A percentile compares a stretch with the other conserved stretches of the same genome.
Conservation (phyloP, 2,888 invertebrate species). For the Ophraella communa region DNA sequence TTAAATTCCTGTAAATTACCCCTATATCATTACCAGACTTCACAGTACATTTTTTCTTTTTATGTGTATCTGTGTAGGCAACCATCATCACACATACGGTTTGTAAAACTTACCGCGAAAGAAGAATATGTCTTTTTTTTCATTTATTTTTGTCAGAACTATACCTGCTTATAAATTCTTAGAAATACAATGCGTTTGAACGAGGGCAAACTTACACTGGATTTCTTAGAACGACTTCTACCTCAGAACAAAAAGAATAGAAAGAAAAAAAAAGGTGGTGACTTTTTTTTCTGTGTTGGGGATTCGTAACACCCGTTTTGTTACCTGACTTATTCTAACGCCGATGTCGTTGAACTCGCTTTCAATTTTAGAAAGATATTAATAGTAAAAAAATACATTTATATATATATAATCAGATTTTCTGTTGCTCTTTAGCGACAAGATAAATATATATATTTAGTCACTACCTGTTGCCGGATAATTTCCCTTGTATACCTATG, state of each 20-base stretch:
- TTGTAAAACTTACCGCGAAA: background rate
- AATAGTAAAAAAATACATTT: conserved; percentile 2
- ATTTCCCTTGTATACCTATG: no score
- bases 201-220: conserved; percentile 4
- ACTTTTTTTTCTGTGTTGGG: conserved; percentile 9
- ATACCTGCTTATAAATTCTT: conserved; percentile 13
- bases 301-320: conserved; percentile 2
- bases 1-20: no score
- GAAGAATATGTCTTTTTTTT: no score
- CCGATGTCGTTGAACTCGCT: conserved; percentile 20
- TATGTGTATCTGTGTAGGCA: no score
- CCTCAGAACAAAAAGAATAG: background rate
- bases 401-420: no score
- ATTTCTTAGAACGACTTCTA: conserved; percentile 11
- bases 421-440: no score
- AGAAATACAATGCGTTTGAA: conserved; percentile 14
- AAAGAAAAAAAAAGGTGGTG: background rate
- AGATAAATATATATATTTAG: no score
- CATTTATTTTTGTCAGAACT: conserved; percentile 13
- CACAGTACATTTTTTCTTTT: no score
- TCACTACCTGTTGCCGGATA: no score
- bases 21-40: no score
- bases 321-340: conserved; percentile 14
- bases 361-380: conserved; percentile 16
- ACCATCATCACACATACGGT: background rate